Conservation (phyloP, 2,113 vertebrate genomes). For the Taurulus bubalis region DNA sequence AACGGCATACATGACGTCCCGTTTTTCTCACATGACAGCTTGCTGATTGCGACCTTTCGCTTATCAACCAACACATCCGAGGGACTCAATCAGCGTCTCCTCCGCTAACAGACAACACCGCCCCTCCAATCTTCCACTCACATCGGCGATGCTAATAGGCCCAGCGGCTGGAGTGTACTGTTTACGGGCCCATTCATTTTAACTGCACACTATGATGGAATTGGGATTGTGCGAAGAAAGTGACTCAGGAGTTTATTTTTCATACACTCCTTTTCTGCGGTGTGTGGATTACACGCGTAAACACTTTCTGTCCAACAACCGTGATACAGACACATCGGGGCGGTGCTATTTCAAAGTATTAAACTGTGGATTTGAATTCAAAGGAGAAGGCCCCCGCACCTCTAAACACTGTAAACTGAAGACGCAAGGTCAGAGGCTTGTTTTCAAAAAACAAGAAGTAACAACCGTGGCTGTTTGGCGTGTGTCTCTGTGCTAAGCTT, state of each 20-base stretch:
- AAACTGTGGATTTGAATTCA: neutral
- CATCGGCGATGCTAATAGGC: constrained; percentile 64
- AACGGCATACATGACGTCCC: constrained; percentile 17
- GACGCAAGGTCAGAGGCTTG: constrained; percentile 33
- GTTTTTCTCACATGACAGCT: constrained; percentile 52
- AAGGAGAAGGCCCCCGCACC: neutral
- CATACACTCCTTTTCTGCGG: too few species aligned
- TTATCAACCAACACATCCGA: constrained; percentile 53
- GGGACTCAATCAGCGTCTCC: constrained; percentile 25
- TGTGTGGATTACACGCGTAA: constrained; percentile 10
- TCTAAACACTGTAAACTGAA: constrained; percentile 8
- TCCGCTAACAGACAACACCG: constrained; percentile 32
- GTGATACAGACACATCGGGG: neutral
- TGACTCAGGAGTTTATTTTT: neutral
- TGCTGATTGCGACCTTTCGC: constrained; percentile 65
- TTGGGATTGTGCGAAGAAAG: constrained; percentile 12
- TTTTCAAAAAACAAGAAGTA: constrained; percentile 28
- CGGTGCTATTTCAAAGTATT: constrained; percentile 6
- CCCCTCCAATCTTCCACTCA: constrained; percentile 44
- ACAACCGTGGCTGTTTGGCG: constrained; percentile 15
- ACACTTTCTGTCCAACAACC: constrained; percentile 17
- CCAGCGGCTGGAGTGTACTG: neutral
- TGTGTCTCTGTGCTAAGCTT: constrained; percentile 43
- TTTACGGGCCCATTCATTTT: constrained; percentile 25
- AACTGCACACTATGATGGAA: constrained; percentile 2